phyloP scores from a whole-genome alignment of 2,888 invertebrate species.

The Subacronicta megacephala region DNA sequence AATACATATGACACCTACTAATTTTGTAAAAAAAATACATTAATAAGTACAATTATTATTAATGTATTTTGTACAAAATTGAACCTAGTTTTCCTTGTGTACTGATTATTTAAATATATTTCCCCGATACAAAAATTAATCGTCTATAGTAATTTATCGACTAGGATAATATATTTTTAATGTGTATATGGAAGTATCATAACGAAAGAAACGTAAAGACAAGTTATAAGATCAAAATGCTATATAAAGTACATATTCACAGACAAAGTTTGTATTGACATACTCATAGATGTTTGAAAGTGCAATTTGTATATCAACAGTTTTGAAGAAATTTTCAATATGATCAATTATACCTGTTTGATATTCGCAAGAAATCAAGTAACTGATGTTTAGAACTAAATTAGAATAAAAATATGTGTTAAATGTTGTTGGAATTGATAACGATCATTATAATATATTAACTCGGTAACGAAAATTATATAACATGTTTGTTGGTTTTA shows the following conservation, averaged over 20 bases:
- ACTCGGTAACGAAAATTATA: constrained; percentile 46
- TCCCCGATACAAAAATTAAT: constrained; percentile 11
- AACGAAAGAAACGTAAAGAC: constrained; percentile 14
- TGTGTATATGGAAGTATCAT: constrained; percentile 18
- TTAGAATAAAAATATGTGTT: constrained; percentile 32
- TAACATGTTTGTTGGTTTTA: constrained; percentile 50
- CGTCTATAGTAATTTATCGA: constrained; percentile 20
- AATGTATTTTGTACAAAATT: background rate
- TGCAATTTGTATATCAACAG: constrained; percentile 23
- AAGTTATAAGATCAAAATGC: constrained; percentile 15
- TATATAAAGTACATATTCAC: constrained; percentile 3
- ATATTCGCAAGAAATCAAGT: constrained; percentile 16
- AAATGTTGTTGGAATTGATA: constrained; percentile 74
- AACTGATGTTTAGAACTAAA: constrained; percentile 25
- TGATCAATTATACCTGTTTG: constrained; percentile 16
- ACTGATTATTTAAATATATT: constrained; percentile 10
- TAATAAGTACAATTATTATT: constrained; percentile 8
- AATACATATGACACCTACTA: no score
- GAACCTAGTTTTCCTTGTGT: constrained; percentile 15
- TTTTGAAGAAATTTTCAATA: constrained; percentile 4
- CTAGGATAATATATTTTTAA: constrained; percentile 24
- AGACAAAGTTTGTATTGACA: constrained; percentile 8
- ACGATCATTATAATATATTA: constrained; percentile 50
- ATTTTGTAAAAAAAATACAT: no score
- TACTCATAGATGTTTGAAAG: constrained; percentile 10